Conservation (phyloP, 2,888 invertebrate species). For the Gymnosoma rotundatum region DNA sequence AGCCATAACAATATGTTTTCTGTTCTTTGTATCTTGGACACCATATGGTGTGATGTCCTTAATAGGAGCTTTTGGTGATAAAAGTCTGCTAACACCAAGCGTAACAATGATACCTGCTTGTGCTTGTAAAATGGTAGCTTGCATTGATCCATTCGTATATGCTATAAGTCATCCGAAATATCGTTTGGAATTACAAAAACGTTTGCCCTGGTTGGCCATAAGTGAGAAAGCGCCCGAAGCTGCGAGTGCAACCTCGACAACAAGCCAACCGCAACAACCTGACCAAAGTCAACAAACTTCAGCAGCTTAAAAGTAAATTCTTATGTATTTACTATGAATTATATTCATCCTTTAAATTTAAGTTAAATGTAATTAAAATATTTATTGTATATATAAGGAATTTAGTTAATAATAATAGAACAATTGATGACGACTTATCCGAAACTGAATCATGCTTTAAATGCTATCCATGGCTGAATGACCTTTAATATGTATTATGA, state of each 20-base stretch:
- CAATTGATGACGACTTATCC: slow-evolving; percentile 28
- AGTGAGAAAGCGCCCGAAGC: slow-evolving; percentile 85
- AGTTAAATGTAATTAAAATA: not conserved
- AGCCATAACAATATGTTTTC: slow-evolving; percentile 92
- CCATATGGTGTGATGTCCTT: slow-evolving; percentile 93
- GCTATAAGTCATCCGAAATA: slow-evolving; percentile 95
- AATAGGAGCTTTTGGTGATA: slow-evolving; percentile 91
- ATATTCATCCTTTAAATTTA: not conserved
- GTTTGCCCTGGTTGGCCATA: slow-evolving; percentile 89
- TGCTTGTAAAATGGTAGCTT: slow-evolving; percentile 93
- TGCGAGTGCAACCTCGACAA: slow-evolving; percentile 82
- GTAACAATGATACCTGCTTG: slow-evolving; percentile 94
- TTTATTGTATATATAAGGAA: not conserved
- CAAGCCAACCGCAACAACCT: slow-evolving; percentile 73
- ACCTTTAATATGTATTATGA: slow-evolving; percentile 16
- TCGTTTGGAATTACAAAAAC: slow-evolving; percentile 90
- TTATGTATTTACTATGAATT: not conserved
- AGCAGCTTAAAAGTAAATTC: slow-evolving; percentile 74
- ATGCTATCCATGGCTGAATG: slow-evolving; percentile 30
- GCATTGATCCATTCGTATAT: slow-evolving; percentile 95
- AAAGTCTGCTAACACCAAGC: slow-evolving; percentile 86
- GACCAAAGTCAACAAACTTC: slow-evolving; percentile 75
- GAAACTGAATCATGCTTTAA: slow-evolving; percentile 17
- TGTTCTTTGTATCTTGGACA: slow-evolving; percentile 94
- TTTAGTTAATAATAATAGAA: not conserved